Base-by-base conservation (phyloP, 2,888 invertebrate species). In the Galeruca laticollis region DNA sequence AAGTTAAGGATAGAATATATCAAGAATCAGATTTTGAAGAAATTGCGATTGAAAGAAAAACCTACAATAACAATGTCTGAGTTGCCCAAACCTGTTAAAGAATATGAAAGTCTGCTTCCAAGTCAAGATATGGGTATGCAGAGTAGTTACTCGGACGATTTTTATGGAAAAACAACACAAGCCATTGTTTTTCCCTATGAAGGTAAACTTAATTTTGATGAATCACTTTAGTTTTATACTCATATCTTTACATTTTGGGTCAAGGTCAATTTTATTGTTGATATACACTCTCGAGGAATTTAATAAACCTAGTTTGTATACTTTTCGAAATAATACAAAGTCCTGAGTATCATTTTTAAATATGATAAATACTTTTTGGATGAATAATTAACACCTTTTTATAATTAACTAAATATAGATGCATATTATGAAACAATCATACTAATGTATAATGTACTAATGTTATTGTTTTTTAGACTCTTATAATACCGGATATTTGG, bases 11-110 rank as follows among this genome's bases (percentile, higher is more conserved):
- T 95, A 72, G 94, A 94, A 84, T 93, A 92, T 78, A 93, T 94
- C 59, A 95, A 95, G 84, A 91, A 93, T 82, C 94, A 94, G 86
- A 95, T 95, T 35, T 83, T 95, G 78, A 93, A 92, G 85, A 95
- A 94, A 84, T 81, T 95, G 66, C 85, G 94, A 73, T 84, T 95
- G 66, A 92, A 91, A 68, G 92, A 92, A 84, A 92, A 92, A 79
- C 94, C 94, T 6, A 90, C 89, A 20, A 86, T 90, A 76, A 88
- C 90, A 0, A 85, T 89, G 60, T 87, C 89, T 72, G 89, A 90
- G 65, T 84, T 95, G 77, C 94, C 94, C 0, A 90, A 90, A 83
- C 94, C 94, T 6, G 89, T 94, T 71, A 91, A 92, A 56, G 92
- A 92, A 77, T 93, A 93, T 8, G 90, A 91, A 80, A 91, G 91